These are phyloP conservation scores for Salvelinus alpinus DNA, from an alignment of 2,113 vertebrate species.

Conservation along the genomic window DNA sequence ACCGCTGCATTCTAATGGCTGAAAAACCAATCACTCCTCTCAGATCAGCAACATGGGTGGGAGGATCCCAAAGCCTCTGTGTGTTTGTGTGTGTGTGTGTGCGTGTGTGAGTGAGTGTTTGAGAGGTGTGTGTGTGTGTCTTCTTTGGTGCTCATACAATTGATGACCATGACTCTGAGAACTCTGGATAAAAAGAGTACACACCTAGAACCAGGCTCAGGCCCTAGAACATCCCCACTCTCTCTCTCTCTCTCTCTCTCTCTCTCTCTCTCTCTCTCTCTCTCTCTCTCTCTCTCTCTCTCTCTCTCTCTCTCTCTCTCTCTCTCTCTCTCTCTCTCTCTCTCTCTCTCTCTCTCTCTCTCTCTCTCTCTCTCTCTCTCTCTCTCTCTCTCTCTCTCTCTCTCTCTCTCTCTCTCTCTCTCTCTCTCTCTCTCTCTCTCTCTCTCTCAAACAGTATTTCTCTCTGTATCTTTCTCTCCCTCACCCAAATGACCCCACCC, in stretches of 20 bases:
- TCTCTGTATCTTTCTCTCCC: background rate
- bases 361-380: no score
- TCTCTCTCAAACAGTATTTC: slow-evolving; percentile 20
- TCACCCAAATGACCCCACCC: background rate
- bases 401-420: no score
- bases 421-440: no score
- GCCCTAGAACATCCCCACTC: no score
- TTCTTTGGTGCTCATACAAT: slow-evolving; percentile 11
- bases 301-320: no score
- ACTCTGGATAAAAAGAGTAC: slow-evolving; percentile 2
- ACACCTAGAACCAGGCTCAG: no score
- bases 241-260: no score
- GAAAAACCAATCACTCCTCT: slow-evolving; percentile 49
- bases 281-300: no score
- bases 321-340: background rate
- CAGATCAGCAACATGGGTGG: slow-evolving; percentile 35
- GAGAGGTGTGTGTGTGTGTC: slow-evolving; percentile 6
- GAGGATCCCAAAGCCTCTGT: slow-evolving; percentile 22
- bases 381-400: no score
- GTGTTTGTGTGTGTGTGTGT: background rate
- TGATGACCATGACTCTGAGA: slow-evolving; percentile 3
- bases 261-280: no score
- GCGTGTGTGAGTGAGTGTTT: slow-evolving; percentile 13
- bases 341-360: no score
- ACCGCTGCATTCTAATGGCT: slow-evolving; percentile 65